Evolutionary conservation across 2,888 invertebrate species (phyloP), one percentile per base, ranked within the genome.

Genomic region (Loripinus fragilis): DNA sequence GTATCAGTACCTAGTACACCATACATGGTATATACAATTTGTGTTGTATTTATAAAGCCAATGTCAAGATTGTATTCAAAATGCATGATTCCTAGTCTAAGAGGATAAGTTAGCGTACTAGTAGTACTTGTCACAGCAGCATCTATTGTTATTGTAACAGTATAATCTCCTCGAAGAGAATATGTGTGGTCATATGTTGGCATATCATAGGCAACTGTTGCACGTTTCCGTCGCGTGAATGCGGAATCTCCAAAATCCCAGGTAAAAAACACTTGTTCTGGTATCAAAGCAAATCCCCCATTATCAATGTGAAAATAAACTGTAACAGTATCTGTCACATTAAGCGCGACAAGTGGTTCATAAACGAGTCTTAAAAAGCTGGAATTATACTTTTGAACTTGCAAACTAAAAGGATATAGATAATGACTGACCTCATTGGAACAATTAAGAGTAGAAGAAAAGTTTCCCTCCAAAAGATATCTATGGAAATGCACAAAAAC

Each of bases 281-380:
- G 83, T 28, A 80, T 79, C 23, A 81, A 30, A 5, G 73, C 75
- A 77, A 74, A 80, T 7, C 74, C 78, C 3, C 66, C 66, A 52
- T 78, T 82, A 20, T 84, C 74, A 33, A 85, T 77, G 38, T 81
- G 76, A 45, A 83, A 76, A 35, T 81, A 80, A 20, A 84, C 84
- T 15, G 71, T 69, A 17, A 80, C 76, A n/a, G 75, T 72, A 50
- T 85, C 86, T 12, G 84, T 78, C 8, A 66, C 66, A 38, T 83
- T 83, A n/a, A 84, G 65, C 0, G 83, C 78, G 0, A 79, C 80
- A 3, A 76, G 48, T 2, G 71, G 38, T 28, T 74, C 74, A 64
- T 65, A 81, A 2, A 78, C 55, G 5, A 83, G 64, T 2, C 38
- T 70, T 10, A 81, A 38, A 64, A 67, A 74, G 7, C 48, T 50